Conservation (phyloP, 2,113 vertebrate species). For the Calyptomena viridis region DNA sequence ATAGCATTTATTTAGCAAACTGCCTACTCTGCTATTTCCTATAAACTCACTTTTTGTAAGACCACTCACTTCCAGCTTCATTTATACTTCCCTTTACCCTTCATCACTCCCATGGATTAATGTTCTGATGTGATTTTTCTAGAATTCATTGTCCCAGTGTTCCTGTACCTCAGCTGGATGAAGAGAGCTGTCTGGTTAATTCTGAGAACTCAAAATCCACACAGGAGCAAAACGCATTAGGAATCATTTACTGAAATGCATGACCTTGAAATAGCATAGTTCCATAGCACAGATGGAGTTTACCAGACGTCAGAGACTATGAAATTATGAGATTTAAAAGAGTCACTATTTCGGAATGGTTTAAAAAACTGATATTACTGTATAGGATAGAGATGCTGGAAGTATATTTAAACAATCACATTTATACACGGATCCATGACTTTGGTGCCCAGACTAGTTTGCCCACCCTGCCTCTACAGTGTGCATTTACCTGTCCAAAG, state of each 20-base stretch:
- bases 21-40: background rate
- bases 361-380: background rate
- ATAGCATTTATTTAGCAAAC: background rate
- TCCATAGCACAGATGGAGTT: slow-evolving; percentile 55
- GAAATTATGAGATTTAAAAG: slow-evolving; percentile 14
- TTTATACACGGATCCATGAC: background rate
- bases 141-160: background rate
- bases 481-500: background rate
- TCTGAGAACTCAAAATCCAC: slow-evolving; percentile 4
- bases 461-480: background rate
- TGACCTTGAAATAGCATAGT: slow-evolving; percentile 57
- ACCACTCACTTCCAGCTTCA: background rate
- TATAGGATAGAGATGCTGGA: background rate
- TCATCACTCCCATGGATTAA: background rate
- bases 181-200: background rate
- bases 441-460: background rate
- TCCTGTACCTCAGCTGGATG: background rate
- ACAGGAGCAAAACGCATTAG: slow-evolving; percentile 19
- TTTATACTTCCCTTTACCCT: background rate
- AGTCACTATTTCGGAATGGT: background rate
- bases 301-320: slow-evolving; percentile 44
- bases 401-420: background rate
- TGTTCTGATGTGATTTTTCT: background rate
- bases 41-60: background rate
- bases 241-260: slow-evolving; percentile 27